These are phyloP conservation scores for Trachelus troglodyta DNA, from an alignment of 2,888 invertebrate genomes.

Conservation along the genomic window DNA sequence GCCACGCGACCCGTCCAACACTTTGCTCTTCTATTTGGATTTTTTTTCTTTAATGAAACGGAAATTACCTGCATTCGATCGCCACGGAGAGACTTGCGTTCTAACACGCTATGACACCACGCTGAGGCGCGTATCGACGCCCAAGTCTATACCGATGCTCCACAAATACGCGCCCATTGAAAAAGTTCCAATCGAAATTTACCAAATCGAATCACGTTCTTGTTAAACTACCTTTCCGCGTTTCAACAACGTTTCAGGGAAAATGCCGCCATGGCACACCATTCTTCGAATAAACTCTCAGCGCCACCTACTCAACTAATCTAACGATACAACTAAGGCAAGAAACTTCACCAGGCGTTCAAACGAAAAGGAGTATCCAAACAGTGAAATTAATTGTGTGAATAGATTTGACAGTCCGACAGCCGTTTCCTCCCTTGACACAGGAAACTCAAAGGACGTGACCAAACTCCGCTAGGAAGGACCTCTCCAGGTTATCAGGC, in stretches of 20 bases:
- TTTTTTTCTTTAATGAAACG: conserved; percentile 42
- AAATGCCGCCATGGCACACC: background rate
- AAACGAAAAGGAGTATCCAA: conserved; percentile 14
- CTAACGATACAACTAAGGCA: background rate
- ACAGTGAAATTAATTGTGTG: conserved; percentile 29
- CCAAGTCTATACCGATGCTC: background rate
- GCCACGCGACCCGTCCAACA: conserved; percentile 40
- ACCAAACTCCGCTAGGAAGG: background rate
- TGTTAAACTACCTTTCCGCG: conserved; percentile 30
- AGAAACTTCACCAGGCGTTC: background rate
- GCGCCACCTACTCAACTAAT: background rate
- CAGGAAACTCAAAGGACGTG: background rate
- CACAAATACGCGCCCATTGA: conserved; percentile 22
- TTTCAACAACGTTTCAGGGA: background rate
- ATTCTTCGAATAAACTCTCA: background rate
- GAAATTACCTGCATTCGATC: conserved; percentile 52
- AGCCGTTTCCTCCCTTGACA: background rate
- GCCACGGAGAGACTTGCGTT: background rate
- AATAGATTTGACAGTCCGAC: conserved; percentile 19
- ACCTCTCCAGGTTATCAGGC: background rate
- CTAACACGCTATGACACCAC: background rate
- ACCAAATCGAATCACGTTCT: conserved; percentile 63
- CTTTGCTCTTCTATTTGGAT: conserved; percentile 42
- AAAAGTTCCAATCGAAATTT: conserved; percentile 64
- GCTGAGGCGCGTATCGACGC: background rate